A percentile compares a stretch with the other conserved stretches of the same genome.
These are phyloP conservation scores for Aldrovandia affinis DNA, from an alignment of 2,797 vertebrate species.

Conservation along the genomic window DNA sequence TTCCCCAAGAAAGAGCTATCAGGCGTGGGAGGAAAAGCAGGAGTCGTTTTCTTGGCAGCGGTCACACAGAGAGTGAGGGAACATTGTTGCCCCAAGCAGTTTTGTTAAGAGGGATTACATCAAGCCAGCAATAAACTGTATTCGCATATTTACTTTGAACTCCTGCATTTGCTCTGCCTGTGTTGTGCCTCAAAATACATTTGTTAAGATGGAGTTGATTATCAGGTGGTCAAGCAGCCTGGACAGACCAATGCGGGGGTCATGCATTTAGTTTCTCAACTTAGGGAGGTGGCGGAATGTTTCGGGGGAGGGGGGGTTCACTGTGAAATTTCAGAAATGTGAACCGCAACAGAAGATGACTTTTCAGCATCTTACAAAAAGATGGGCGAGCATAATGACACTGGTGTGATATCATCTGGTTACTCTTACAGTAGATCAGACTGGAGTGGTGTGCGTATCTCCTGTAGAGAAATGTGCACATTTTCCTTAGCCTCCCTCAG, in stretches of 20 bases:
- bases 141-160: background rate
- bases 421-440: background rate
- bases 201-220: background rate
- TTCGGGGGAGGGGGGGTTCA: background rate
- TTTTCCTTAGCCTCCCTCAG: slow-evolving; percentile 58
- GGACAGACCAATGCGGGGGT: background rate
- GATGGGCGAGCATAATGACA: background rate
- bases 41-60: slow-evolving; percentile 65
- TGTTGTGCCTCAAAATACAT: background rate
- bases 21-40: slow-evolving; percentile 60
- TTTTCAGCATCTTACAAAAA: background rate
- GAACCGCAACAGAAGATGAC: background rate
- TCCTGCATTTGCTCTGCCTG: background rate
- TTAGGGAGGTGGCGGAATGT: background rate
- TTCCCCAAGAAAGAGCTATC: background rate
- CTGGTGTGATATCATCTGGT: background rate
- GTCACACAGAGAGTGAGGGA: slow-evolving; percentile 56
- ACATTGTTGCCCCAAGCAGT: slow-evolving; percentile 62
- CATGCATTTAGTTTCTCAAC: background rate
- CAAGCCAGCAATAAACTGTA: background rate
- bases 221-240: background rate
- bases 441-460: background rate
- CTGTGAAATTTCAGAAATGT: background rate
- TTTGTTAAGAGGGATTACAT: slow-evolving; percentile 43
- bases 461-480: background rate